phyloP scores from a whole-genome alignment of 2,888 invertebrate genomes.

The Apeira syringaria region DNA sequence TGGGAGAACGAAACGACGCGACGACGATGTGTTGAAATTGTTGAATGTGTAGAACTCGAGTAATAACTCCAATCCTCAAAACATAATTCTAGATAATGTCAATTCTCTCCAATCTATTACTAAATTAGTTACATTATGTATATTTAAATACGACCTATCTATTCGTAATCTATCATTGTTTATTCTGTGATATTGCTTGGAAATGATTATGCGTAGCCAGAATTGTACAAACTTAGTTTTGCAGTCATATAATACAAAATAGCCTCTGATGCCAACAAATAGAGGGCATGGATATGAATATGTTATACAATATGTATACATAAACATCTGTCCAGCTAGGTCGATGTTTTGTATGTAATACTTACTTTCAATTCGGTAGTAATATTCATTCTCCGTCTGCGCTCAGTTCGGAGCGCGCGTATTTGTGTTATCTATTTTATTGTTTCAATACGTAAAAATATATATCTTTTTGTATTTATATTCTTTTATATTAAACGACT shows the following conservation, averaged over 20 bases:
- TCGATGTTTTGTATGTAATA: constrained; percentile 56
- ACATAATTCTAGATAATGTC: constrained; percentile 11
- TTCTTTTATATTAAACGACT: not conserved
- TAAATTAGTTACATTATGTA: constrained; percentile 4
- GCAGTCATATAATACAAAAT: constrained; percentile 14
- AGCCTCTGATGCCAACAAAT: constrained; percentile 18
- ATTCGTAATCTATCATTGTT: not conserved
- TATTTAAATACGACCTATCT: no score
- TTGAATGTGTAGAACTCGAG: constrained; percentile 12
- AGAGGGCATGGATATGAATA: constrained; percentile 17
- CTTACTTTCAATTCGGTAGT: constrained; percentile 59
- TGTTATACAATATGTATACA: constrained; percentile 23
- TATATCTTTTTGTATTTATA: no score
- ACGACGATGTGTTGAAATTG: no score
- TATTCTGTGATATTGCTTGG: constrained; percentile 1
- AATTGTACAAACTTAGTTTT: constrained; percentile 17
- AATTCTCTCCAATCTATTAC: constrained; percentile 2
- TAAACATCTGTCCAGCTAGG: constrained; percentile 49
- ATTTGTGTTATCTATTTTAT: constrained; percentile 39
- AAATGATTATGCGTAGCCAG: constrained; percentile 6
- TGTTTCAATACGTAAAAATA: constrained; percentile 10
- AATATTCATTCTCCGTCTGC: constrained; percentile 60
- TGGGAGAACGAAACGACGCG: no score
- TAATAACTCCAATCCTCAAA: constrained; percentile 2
- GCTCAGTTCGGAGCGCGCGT: constrained; percentile 55